Percentiles rank a stretch among this genome's conserved stretches.
Conservation (phyloP, 1,140 invertebrate genomes). For the Teleogryllus occipitalis region DNA sequence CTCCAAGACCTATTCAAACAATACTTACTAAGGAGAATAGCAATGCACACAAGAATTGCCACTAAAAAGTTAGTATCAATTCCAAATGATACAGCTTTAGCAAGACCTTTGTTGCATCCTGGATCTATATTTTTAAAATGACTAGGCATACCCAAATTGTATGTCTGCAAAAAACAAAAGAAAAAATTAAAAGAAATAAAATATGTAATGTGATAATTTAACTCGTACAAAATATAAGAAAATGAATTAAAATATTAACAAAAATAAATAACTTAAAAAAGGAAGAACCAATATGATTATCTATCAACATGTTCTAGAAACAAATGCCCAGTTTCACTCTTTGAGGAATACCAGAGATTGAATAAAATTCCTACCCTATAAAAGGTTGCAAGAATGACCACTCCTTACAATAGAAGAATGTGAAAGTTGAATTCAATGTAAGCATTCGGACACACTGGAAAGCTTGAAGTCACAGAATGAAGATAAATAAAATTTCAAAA, state of each 20-base stretch:
- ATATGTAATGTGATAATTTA: conserved; percentile 18
- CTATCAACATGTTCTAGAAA: no score
- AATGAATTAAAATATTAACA: neutral
- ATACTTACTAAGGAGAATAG: conserved; percentile 60
- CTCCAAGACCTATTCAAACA: neutral
- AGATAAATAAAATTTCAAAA: no score
- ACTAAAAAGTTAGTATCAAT: conserved; percentile 76
- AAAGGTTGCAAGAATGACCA: no score
- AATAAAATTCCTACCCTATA: no score
- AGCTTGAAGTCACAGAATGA: no score
- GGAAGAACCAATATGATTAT: no score
- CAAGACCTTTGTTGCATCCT: conserved; percentile 57
- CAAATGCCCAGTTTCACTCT: no score
- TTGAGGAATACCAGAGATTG: no score
- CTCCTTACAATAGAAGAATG: no score
- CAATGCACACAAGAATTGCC: conserved; percentile 71
- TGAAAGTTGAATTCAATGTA: no score
- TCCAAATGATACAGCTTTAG: conserved; percentile 65
- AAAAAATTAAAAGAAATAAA: conserved; percentile 23
- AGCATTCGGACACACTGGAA: no score
- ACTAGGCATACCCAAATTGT: conserved; percentile 66
- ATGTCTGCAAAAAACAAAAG: conserved; percentile 43
- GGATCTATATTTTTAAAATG: conserved; percentile 55
- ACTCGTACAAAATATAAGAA: neutral
- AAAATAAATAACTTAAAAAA: conserved; percentile 8